Evolutionary conservation across 92 coral and sea anemone species (phyloP).

Genomic region (Paramuricea clavata): DNA sequence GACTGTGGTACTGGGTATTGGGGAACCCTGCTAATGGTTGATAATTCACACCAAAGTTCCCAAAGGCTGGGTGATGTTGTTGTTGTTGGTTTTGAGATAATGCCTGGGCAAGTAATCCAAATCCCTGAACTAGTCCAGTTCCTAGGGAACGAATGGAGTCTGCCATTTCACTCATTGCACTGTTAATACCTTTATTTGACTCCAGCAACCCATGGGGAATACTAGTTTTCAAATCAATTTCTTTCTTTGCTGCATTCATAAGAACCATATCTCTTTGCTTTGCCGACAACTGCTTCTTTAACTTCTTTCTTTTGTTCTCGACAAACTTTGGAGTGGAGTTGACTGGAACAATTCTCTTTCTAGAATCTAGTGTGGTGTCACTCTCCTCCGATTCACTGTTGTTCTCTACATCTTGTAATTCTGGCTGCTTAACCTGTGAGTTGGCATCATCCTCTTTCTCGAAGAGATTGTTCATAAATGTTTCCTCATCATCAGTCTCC

Average conservation of each 20-base stretch:
- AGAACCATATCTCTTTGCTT: too few relatives aligned
- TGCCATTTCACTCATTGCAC: conserved; percentile 13
- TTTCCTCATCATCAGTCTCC: not conserved
- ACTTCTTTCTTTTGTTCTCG: conserved; percentile 64
- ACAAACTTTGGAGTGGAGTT: conserved; percentile 60
- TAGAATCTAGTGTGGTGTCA: conserved; percentile 19
- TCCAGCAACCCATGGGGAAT: too few relatives aligned
- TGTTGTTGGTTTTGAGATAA: too few relatives aligned
- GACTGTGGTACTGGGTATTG: not conserved
- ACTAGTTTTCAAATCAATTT: too few relatives aligned
- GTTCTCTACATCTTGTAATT: too few relatives aligned
- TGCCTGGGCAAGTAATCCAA: too few relatives aligned
- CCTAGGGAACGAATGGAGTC: not conserved
- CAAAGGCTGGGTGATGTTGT: not conserved
- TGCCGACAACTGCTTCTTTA: too few relatives aligned
- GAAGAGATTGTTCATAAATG: conserved; percentile 6
- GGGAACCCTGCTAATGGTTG: not conserved
- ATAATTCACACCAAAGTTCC: not conserved
- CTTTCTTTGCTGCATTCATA: too few relatives aligned
- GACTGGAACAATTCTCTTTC: conserved; percentile 58
- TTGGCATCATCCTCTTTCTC: too few relatives aligned
- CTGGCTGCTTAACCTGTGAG: too few relatives aligned
- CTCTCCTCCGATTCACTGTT: conserved; percentile 28
- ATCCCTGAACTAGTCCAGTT: conserved; percentile 7
- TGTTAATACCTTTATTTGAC: too few relatives aligned